Base-by-base conservation (phyloP, 2,888 invertebrate genomes). In the Spatulosminthurus flaviceps region DNA sequence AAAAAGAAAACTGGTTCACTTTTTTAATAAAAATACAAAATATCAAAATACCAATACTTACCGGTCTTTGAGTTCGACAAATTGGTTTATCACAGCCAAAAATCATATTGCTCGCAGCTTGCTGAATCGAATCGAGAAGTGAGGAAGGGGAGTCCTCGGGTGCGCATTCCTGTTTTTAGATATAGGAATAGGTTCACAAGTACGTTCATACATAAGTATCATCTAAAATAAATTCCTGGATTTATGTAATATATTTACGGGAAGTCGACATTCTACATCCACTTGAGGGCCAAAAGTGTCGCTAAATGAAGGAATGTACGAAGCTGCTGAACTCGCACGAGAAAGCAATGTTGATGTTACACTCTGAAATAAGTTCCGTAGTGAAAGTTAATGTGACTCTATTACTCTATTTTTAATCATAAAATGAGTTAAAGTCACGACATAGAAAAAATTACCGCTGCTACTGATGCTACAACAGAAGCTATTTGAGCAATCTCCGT, bases 281-380 rank as follows among this genome's bases (percentile, higher is more conserved):
- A 61, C 74, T 64, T 74, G 61, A n/a, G 64, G 74, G 1, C 74
- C 74, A 19, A 74, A 74, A 9, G 74, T 74, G 64, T 74, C 74
- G n/a, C 24, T n/a, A 11, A 74, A 74, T 11, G 74, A 74, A 1
- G 74, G 74, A n/a, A 74, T 74, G 26, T 74, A 74, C 1, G 74
- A 74, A 13, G 74, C 74, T 4, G 73, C 73, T 0, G 73, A 73
- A 26, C 13, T 22, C 11, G 74, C 74, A n/a, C 41, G 61, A 28
- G n/a, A 28, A 0, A 74, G 24, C 1, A 74, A 21, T n/a, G 61
- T 24, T 1, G 74, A 61, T 1, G 74, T 61, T 0, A 74, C 74
- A 29, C 28, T 51, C 61, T 41, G 24, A n/a, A 34, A 69, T 4
- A 69, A 11, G n/a, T n/a, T n/a, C n/a, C n/a, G n/a, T n/a, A n/a